These are phyloP conservation scores for Numida meleagris DNA, from an alignment of 2,113 vertebrate genomes.

Conservation along the genomic window DNA sequence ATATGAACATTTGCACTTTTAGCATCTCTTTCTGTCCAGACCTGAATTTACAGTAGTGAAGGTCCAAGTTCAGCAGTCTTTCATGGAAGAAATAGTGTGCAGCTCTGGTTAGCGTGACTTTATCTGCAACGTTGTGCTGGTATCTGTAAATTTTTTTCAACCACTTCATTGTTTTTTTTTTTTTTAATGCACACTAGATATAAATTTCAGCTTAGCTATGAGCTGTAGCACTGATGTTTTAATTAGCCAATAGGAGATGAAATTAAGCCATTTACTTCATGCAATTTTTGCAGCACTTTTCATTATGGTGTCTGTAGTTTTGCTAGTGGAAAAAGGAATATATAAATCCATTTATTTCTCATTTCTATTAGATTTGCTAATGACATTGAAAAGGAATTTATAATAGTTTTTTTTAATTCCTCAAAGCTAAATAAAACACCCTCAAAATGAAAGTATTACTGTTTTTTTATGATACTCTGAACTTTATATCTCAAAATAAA, in stretches of 20 bases:
- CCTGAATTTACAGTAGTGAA: not conserved
- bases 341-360: not conserved
- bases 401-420: not conserved
- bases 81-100: not conserved
- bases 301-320: not conserved
- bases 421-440: not conserved
- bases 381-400: not conserved
- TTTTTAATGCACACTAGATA: not conserved
- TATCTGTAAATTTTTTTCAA: not conserved
- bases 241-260: not conserved
- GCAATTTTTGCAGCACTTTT: not conserved
- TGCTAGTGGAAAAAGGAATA: not conserved
- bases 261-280: not conserved
- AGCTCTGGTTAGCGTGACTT: not conserved
- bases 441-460: not conserved
- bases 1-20: not conserved
- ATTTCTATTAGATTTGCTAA: not conserved
- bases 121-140: not conserved
- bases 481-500: not conserved
- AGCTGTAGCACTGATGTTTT: not conserved
- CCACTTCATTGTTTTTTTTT: not conserved
- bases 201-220: not conserved
- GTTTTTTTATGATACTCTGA: not conserved
- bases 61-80: not conserved
- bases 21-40: not conserved